Evolutionary conservation across 92 coral and sea anemone genomes (phyloP).

Genomic region (Porites evermanni): DNA sequence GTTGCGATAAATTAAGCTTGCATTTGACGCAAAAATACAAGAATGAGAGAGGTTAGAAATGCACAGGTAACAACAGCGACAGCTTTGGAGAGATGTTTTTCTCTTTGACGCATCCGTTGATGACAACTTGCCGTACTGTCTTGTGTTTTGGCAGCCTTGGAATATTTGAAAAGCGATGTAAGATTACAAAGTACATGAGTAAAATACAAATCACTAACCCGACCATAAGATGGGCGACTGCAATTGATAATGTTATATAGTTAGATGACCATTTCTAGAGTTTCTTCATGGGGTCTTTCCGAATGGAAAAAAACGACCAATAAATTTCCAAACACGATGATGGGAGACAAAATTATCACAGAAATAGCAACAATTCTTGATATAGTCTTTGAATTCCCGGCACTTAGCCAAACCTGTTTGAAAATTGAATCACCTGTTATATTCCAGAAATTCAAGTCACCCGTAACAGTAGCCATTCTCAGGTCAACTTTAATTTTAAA

Average conservation of each 20-base stretch:
- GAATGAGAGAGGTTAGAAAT: too few species aligned
- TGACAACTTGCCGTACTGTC: too few species aligned
- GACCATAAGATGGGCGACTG: neutral
- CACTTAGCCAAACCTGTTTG: neutral
- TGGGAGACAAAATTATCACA: neutral
- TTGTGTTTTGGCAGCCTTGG: too few species aligned
- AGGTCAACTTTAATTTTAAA: too few species aligned
- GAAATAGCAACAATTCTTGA: neutral
- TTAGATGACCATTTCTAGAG: neutral
- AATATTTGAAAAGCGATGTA: too few species aligned
- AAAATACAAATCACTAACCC: neutral
- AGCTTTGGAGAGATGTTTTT: too few species aligned
- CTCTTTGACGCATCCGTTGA: too few species aligned
- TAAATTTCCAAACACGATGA: conserved; percentile 16
- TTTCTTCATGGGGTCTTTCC: conserved; percentile 7
- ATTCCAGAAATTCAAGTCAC: conserved; percentile 15
- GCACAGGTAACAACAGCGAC: too few species aligned
- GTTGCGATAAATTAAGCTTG: too few species aligned
- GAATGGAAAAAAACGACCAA: neutral
- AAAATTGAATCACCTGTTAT: neutral
- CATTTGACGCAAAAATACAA: too few species aligned
- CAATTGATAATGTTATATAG: neutral
- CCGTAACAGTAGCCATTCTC: conserved; percentile 7
- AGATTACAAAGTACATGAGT: too few species aligned
- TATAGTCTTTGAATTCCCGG: neutral